A percentile compares a stretch with the other conserved stretches of the same genome.
Conservation (phyloP, 2,888 invertebrate species). For the Amblyteles armatorius region DNA sequence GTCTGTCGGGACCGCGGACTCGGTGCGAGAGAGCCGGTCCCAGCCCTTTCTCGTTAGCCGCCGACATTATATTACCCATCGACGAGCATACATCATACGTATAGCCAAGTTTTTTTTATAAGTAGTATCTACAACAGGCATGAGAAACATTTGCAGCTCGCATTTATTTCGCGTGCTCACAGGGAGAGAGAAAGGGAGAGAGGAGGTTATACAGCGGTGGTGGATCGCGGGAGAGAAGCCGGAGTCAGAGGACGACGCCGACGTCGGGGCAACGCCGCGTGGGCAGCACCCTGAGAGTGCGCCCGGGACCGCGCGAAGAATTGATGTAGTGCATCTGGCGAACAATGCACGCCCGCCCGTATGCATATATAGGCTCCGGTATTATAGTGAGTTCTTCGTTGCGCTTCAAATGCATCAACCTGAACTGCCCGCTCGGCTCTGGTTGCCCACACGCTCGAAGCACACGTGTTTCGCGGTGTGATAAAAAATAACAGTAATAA, state of each 20-base stretch:
- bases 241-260: slow-evolving; percentile 52
- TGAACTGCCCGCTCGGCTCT: slow-evolving; percentile 11
- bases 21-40: slow-evolving; percentile 70
- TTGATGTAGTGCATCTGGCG: slow-evolving; percentile 80
- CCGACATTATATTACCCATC: slow-evolving; percentile 84
- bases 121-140: slow-evolving; percentile 80
- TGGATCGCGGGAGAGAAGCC: slow-evolving; percentile 69
- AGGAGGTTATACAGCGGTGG: slow-evolving; percentile 60
- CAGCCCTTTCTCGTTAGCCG: slow-evolving; percentile 83
- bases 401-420: slow-evolving; percentile 38
- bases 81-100: slow-evolving; percentile 82
- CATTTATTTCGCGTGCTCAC: slow-evolving; percentile 68
- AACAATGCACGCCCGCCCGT: slow-evolving; percentile 76
- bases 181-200: slow-evolving; percentile 41
- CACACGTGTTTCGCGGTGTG: slow-evolving; percentile 57
- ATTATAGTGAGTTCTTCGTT: slow-evolving; percentile 22
- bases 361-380: slow-evolving; percentile 48
- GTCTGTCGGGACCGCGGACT: slow-evolving; percentile 31
- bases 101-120: slow-evolving; percentile 77
- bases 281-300: slow-evolving; percentile 74
- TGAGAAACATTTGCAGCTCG: slow-evolving; percentile 82
- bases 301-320: slow-evolving; percentile 74
- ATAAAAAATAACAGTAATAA: not conserved
- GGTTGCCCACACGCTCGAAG: slow-evolving; percentile 45
- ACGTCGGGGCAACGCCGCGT: slow-evolving; percentile 72